These are phyloP conservation scores for Calonectris borealis DNA, from an alignment of 2,113 vertebrate genomes.

Conservation along the genomic window DNA sequence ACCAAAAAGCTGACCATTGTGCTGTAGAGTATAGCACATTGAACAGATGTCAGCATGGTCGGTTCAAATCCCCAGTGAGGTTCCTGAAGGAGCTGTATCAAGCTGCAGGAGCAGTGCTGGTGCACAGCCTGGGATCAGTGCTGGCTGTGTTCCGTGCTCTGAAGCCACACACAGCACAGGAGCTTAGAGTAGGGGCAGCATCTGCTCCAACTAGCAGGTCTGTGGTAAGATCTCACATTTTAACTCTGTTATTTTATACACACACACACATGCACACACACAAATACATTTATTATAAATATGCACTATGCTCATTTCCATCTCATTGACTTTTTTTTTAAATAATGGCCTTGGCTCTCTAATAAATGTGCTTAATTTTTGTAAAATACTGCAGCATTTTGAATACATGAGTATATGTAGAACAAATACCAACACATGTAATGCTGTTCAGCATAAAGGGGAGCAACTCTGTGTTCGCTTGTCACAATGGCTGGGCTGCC, in stretches of 20 bases:
- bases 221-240: not conserved
- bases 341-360: not conserved
- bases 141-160: not conserved
- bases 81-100: not conserved
- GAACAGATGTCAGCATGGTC: not conserved
- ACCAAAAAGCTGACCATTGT: not conserved
- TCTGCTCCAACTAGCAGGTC: not conserved
- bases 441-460: not conserved
- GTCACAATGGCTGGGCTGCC: not conserved
- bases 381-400: not conserved
- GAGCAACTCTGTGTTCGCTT: not conserved
- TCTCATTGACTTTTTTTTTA: not conserved
- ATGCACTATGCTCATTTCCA: not conserved
- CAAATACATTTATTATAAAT: not conserved
- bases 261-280: not conserved
- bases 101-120: not conserved
- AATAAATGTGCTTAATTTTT: not conserved
- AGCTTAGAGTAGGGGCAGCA: not conserved
- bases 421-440: not conserved
- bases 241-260: not conserved
- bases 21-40: fast-evolving
- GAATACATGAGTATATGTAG: not conserved
- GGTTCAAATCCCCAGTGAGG: not conserved
- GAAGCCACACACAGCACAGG: not conserved
- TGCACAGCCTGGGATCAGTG: fast-evolving